Evolutionary conservation across 2,113 vertebrate species (phyloP), one percentile per base, ranked within the genome.

Genomic region (Serinus canaria): DNA sequence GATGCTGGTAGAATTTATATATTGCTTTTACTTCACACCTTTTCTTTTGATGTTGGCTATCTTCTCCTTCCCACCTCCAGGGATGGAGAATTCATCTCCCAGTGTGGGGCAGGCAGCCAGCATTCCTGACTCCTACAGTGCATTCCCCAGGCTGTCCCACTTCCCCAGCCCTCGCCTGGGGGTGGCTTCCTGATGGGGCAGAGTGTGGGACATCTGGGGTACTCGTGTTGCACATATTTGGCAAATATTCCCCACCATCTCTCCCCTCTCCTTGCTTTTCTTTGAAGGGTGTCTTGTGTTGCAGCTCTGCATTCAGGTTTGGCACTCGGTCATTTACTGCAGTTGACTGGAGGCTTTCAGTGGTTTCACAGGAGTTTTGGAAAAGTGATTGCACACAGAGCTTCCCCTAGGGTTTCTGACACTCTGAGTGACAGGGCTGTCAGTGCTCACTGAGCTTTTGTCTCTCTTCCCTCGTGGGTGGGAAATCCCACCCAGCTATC

Each of bases 161-260:
- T 86, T 94, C 80, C 88, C 85, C 72, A 35, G 80, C 0, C 0
- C 70, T 66, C 1, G 0, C n/a, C 92, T 78, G 91, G 89, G 91
- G 92, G 95, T 92, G 94, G 91, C 79, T 97, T 94, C 92, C 94
- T 95, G 92, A 44, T 49, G 75, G 76, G 59, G 13, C 39, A 31
- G 35, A 37, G 33, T 56, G 92, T 35, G 92, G 68, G 92, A 81
- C 85, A 52, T 70, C 46, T 92, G 83, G 60, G 68, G 68, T 81
- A 49, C 72, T 88, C 39, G 47, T 78, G 72, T 74, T 95, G 63
- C 89, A 91, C 56, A 5, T n/a, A 49, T 47, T 94, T 94, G 90
- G 76, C 83, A 90, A 50, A 52, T 41, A 21, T 11, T 33, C 47
- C 67, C 14, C 59, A 21, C 50, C 4, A 2, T 67, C 62, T 91